Conservation (phyloP, 30 jellyfish, hydroid and myxozoan genomes). For the Catostylus mosaicus region DNA sequence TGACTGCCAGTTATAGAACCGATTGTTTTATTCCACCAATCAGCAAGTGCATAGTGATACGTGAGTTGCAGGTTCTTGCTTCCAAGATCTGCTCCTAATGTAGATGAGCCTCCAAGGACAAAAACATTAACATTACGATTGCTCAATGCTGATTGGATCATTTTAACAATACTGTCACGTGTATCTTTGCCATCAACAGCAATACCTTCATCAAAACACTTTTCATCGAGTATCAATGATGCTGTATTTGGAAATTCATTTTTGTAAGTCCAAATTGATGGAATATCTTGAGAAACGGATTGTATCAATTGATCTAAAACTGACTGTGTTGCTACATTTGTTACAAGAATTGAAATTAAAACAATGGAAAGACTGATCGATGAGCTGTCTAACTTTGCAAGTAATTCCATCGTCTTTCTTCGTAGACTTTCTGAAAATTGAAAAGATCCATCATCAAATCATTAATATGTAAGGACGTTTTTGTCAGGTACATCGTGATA, state of each 20-base stretch:
- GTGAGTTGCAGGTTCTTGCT: constrained; percentile 51
- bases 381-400: not conserved
- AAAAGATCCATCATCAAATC: too few relatives aligned
- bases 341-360: not conserved
- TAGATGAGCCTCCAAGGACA: constrained; percentile 88
- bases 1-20: constrained; percentile 81
- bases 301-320: not conserved
- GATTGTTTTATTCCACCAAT: constrained; percentile 95
- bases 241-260: constrained; percentile 20
- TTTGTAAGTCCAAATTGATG: constrained; percentile 59
- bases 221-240: constrained; percentile 35
- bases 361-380: not conserved
- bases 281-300: constrained; percentile 51
- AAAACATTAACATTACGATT: constrained; percentile 55
- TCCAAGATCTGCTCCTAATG: constrained; percentile 96
- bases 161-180: constrained; percentile 54
- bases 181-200: constrained; percentile 67
- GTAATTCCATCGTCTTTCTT: not conserved
- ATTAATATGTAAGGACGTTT: too few relatives aligned
- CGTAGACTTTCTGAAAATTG: too few relatives aligned
- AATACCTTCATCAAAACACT: constrained; percentile 56
- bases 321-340: constrained; percentile 1
- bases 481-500: too few relatives aligned
- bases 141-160: constrained; percentile 69
- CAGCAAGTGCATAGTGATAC: constrained; percentile 89